Evolutionary conservation across 2,797 vertebrate species (phyloP), one percentile per base, ranked within the genome.

Genomic region (Micrastur ruficollis): DNA sequence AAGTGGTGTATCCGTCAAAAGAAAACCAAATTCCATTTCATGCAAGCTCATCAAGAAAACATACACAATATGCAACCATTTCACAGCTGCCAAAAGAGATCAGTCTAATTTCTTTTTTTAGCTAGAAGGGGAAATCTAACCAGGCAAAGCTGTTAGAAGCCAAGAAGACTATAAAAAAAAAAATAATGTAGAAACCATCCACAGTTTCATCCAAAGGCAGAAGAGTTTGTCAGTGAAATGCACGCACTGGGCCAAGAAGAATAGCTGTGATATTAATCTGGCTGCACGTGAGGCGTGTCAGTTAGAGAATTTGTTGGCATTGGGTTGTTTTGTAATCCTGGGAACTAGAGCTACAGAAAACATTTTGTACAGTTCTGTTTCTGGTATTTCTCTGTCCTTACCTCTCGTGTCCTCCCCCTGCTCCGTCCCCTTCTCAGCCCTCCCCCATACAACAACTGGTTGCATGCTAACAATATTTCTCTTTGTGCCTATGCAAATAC

Each of bases 31-130:
- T 94, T 87, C 91, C 83, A 76, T 95, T 95, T 95, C 78, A 94
- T 80, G 94, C 87, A 94, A 81, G 86, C 93, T 93, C 91, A 92
- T 86, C 81, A 90, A 81, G 80, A 86, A 95, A 94, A 74, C 88
- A 56, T 66, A 89, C 6, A 86, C 84, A 97, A 96, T 94, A 91
- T 96, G 93, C 84, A 96, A 81, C 84, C 85, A 78, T 95, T 97
- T 96, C 93, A 94, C 94, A 97, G 90, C 93, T 97, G 95, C 94
- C 96, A 96, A 90, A 93, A 94, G 89, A 94, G 66, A 97, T 95
- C 84, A 86, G 72, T 80, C 89, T 92, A 87, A 82, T 95, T 96
- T 93, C 76, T 72, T 92, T 95, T 95, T 94, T 93, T 96, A 95
- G 94, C 93, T 85, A 59, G 93, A 93, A 90, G 92, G 82, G 63